phyloP scores from a whole-genome alignment of 2,113 vertebrate species.

The Hypomesus transpacificus region DNA sequence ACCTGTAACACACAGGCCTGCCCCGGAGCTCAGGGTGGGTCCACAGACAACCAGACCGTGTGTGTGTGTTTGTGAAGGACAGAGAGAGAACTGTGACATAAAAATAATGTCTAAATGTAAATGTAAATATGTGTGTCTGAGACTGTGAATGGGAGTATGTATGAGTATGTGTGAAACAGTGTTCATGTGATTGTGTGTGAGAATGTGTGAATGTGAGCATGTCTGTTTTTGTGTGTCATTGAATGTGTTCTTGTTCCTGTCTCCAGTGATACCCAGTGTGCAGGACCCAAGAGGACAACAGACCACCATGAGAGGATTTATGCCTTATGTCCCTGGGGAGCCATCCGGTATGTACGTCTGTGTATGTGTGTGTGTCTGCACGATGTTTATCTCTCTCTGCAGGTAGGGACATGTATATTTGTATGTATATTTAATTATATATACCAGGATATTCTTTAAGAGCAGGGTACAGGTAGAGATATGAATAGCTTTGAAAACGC shows the following conservation, averaged over 20 bases:
- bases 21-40: constrained; percentile 77
- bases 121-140: too few species aligned
- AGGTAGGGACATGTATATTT: background rate
- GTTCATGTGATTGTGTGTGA: background rate
- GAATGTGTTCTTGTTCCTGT: background rate
- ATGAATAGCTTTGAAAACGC: background rate
- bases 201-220: background rate
- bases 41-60: background rate
- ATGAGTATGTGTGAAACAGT: background rate
- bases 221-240: background rate
- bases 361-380: background rate
- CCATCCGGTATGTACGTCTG: constrained; percentile 48
- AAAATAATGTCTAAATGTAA: too few species aligned
- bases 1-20: constrained; percentile 84
- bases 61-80: background rate
- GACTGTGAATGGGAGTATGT: background rate
- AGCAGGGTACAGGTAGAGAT: background rate
- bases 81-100: too few species aligned
- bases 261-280: constrained; percentile 77
- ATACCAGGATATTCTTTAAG: background rate
- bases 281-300: constrained; percentile 70
- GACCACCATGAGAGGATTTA: constrained; percentile 52
- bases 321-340: constrained; percentile 58
- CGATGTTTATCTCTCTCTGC: background rate
- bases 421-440: background rate